phyloP scores from a whole-genome alignment of 2,113 vertebrate species.

The Elachura formosa region DNA sequence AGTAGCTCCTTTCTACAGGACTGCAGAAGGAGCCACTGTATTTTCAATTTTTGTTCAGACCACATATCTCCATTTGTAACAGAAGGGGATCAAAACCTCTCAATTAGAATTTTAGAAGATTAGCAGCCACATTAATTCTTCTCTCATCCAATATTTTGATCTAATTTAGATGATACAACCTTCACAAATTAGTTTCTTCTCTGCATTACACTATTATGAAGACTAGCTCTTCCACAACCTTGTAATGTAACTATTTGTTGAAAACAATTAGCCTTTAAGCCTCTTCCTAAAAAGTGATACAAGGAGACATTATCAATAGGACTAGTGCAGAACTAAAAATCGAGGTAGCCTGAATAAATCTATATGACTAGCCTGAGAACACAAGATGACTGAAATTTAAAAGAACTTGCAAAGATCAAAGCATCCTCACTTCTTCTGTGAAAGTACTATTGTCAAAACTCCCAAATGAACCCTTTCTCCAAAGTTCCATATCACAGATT shows the following conservation, averaged over 20 bases:
- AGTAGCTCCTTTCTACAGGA: too few relatives aligned
- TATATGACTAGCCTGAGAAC: not conserved
- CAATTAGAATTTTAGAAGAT: not conserved
- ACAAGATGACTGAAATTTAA: not conserved
- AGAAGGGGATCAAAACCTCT: not conserved
- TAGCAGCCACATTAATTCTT: not conserved
- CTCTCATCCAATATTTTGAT: not conserved
- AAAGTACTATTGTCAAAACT: not conserved
- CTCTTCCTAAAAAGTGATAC: not conserved
- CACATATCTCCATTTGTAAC: not conserved
- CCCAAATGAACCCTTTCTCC: not conserved
- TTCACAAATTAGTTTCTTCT: not conserved
- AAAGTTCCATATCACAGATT: not conserved
- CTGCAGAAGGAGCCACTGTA: not conserved
- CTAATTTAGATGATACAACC: not conserved
- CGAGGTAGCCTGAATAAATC: not conserved
- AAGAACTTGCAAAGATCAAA: not conserved
- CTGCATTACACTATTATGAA: not conserved
- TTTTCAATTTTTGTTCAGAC: not conserved
- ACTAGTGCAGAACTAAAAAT: not conserved
- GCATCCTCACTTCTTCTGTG: not conserved
- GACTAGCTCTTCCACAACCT: not conserved
- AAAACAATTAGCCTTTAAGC: not conserved
- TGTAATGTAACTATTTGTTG: not conserved
- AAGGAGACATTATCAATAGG: not conserved